phyloP scores from a whole-genome alignment of 2,113 vertebrate species.

The Nothoprocta perdicaria region DNA sequence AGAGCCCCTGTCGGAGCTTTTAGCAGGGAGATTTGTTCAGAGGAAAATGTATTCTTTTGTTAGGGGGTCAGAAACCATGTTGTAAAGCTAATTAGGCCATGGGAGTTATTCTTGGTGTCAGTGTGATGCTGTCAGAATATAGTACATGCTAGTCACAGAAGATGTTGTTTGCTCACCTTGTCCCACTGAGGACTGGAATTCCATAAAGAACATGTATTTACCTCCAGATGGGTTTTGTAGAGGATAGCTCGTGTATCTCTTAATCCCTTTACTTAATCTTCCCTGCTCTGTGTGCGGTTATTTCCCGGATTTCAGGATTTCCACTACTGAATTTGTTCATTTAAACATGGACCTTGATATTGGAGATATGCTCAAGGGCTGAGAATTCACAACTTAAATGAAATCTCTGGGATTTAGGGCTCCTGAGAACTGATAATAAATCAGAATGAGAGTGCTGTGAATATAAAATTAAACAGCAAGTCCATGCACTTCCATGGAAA shows the following conservation, averaged over 20 bases:
- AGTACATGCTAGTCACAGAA: not conserved
- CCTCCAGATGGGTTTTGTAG: conserved; percentile 35
- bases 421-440: not conserved
- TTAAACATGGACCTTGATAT: conserved; percentile 24
- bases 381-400: not conserved
- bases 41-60: not conserved
- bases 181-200: not conserved
- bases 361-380: not conserved
- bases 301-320: conserved; percentile 48
- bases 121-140: not conserved
- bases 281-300: conserved; percentile 55
- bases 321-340: conserved; percentile 45
- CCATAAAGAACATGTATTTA: not conserved
- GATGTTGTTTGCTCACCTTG: not conserved
- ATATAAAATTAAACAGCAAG: not conserved
- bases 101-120: not conserved
- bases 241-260: conserved; percentile 6
- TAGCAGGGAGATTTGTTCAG: not conserved
- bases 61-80: not conserved
- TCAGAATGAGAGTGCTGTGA: not conserved
- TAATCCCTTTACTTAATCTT: conserved; percentile 57
- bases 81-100: not conserved
- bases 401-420: not conserved
- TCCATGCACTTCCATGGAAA: not conserved
- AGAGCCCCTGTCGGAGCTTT: conserved; percentile 2